Evolutionary conservation across 1,140 invertebrate genomes (phyloP), one percentile per base, ranked within the genome.

Genomic region (Dufourea novaeangliae): DNA sequence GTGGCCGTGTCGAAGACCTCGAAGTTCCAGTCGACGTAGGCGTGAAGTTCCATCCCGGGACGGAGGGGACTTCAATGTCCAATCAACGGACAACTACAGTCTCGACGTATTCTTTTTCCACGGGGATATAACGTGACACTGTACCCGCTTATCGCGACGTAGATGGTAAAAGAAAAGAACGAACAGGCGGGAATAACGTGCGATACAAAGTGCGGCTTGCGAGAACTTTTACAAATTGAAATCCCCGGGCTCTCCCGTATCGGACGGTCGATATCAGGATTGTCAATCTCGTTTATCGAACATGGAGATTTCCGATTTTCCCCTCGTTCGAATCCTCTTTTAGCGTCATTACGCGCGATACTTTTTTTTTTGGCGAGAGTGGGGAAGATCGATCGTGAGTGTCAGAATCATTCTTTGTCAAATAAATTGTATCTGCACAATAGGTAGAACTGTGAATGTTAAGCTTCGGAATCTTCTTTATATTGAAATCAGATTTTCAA

Each of bases 1-100:
- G 68, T 79, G 32, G 34, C 7, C 34, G 66, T 68, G 62, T 52
- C 75, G 81, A 83, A 56, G 46, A 41, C 25, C 57, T 29, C 72
- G 12, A 67, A 77, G 25, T 57, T 83, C 62, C 11, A 50, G 25
- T 25, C 14, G 34, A 52, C 50, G 68, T 73, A 66, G 66, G 68
- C 61, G 68, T 73, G 69, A 50, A 73, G 67, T 62, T 71, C 29
- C 72, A 54, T 64, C 66, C 66, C 52, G 41, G 39, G 73, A 69
- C 62, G 61, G 34, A n/a, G n/a, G 56, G 17, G 61, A 67, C 64
- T 78, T 87, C 84, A 86, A 87, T 84, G 82, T 86, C 82, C 71
- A 86, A 87, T 87, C 85, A 86, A 34, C 66, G 73, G 61, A 50
- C 39, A 70, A 14, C 4, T 63, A 25, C 44, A 12, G 20, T 1